Percentiles rank a stretch among this genome's conserved stretches.
Conservation (phyloP, 2,888 invertebrate genomes). For the Pterobdella sp. region DNA sequence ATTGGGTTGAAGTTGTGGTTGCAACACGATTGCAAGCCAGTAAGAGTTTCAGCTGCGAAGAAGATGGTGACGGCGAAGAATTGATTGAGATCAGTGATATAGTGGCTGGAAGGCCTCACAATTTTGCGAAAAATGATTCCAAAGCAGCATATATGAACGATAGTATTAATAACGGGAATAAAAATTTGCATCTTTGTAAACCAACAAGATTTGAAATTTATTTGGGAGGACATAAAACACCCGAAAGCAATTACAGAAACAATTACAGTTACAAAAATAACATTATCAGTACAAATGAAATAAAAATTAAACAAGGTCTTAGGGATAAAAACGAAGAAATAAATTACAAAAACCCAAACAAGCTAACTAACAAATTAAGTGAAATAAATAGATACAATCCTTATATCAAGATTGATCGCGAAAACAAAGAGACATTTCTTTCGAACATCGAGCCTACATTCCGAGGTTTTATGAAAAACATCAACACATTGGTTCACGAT, state of each 20-base stretch:
- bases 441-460: neutral
- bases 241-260: constrained; percentile 6
- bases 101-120: too few species aligned
- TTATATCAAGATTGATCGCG: neutral
- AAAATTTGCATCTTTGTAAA: neutral
- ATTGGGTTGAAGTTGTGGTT: neutral
- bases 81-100: too few species aligned
- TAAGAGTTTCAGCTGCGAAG: constrained; percentile 9
- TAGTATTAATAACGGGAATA: neutral
- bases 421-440: neutral
- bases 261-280: constrained; percentile 9
- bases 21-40: constrained; percentile 3
- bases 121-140: neutral
- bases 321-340: neutral
- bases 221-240: constrained; percentile 9
- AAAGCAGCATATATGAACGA: neutral
- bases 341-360: neutral
- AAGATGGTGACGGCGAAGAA: neutral
- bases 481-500: neutral
- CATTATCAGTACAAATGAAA: neutral
- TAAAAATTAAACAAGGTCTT: neutral
- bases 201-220: constrained; percentile 2
- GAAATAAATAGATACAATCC: neutral
- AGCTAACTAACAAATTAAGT: neutral
- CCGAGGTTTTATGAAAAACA: constrained; percentile 3